A percentile compares a stretch with the other conserved stretches of the same genome.
phyloP scores from a whole-genome alignment of 2,113 vertebrate species.

The Tragelaphus strepsiceros region DNA sequence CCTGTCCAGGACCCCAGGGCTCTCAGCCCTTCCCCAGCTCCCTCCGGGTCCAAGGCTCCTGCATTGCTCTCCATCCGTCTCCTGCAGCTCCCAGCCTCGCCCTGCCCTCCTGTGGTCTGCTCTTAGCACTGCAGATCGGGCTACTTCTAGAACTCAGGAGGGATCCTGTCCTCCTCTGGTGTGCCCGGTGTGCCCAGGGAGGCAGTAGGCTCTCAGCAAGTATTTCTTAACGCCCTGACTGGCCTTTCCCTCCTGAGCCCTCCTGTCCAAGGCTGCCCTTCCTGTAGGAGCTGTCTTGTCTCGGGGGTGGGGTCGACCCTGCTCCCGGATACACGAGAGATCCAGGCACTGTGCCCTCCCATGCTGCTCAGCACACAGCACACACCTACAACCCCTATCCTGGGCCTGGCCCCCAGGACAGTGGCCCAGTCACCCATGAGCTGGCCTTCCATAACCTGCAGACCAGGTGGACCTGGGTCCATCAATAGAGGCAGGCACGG shows the following conservation, averaged over 20 bases:
- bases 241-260: neutral
- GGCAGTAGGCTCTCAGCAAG: fast-evolving
- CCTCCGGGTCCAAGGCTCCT: fast-evolving
- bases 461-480: neutral
- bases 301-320: neutral
- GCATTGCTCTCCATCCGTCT: neutral
- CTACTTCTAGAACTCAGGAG: neutral
- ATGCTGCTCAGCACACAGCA: too few species aligned
- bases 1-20: neutral
- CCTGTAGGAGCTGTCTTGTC: neutral
- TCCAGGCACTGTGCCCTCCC: fast-evolving
- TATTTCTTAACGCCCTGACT: fast-evolving
- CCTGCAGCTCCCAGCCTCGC: fast-evolving
- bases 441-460: neutral
- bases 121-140: neutral
- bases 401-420: neutral
- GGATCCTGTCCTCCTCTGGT: fast-evolving
- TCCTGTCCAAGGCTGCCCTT: neutral
- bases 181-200: fast-evolving
- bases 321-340: fast-evolving
- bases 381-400: neutral
- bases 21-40: neutral
- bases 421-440: too few species aligned
- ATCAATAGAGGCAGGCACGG: neutral
- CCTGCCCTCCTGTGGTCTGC: constrained; percentile 13